A percentile compares a stretch with the other conserved stretches of the same genome.
These are phyloP conservation scores for Lasius fuliginosus DNA, from an alignment of 2,888 invertebrate genomes.

Conservation along the genomic window DNA sequence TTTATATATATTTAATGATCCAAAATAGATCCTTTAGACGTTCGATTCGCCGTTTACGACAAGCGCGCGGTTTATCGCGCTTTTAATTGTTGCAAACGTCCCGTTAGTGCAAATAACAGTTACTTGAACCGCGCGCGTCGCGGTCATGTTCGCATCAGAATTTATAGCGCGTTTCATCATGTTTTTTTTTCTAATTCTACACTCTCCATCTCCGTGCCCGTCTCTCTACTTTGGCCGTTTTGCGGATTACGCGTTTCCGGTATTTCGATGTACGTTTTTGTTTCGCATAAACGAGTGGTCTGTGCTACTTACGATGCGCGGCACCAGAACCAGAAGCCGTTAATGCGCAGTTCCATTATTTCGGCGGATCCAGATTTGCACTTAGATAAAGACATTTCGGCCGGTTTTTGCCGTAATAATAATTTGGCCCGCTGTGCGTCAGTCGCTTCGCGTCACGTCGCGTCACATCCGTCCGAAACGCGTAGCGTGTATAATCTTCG, in stretches of 20 bases:
- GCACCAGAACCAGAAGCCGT: neutral
- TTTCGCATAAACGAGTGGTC: constrained; percentile 18
- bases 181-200: neutral
- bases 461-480: constrained; percentile 52
- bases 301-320: constrained; percentile 15
- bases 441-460: constrained; percentile 55
- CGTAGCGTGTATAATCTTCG: constrained; percentile 60
- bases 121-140: neutral
- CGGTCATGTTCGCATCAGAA: neutral
- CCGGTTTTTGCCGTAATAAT: constrained; percentile 82
- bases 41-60: constrained; percentile 30
- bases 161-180: neutral
- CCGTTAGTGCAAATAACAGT: constrained; percentile 16
- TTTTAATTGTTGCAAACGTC: constrained; percentile 28
- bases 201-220: neutral
- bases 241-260: constrained; percentile 27
- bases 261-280: constrained; percentile 33
- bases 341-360: constrained; percentile 61
- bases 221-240: neutral
- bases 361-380: constrained; percentile 73
- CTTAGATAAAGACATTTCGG: constrained; percentile 75
- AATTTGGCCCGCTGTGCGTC: constrained; percentile 75
- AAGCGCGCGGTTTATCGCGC: constrained; percentile 33
- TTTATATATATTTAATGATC: constrained; percentile 1
- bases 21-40: constrained; percentile 10